Percentiles rank a stretch among this genome's conserved stretches.
phyloP scores from a whole-genome alignment of 1,140 invertebrate genomes.

The Gonatopus flavifemur region DNA sequence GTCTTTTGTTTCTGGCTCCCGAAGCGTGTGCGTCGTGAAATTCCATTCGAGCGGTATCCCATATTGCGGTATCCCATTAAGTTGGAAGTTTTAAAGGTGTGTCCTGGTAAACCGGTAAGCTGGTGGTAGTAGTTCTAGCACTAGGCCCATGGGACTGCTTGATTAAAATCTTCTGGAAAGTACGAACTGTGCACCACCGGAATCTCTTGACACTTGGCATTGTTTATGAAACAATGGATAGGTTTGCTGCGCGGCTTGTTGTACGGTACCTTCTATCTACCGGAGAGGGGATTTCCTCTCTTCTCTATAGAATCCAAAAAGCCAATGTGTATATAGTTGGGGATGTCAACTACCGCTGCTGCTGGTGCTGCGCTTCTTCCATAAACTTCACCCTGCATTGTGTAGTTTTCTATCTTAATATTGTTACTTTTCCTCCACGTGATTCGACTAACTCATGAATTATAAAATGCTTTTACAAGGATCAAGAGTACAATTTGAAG shows the following conservation, averaged over 20 bases:
- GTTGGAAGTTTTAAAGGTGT: constrained; percentile 26
- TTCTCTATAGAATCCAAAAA: too few species aligned
- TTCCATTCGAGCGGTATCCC: constrained; percentile 6
- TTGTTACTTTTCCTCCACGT: too few species aligned
- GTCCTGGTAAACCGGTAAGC: constrained; percentile 24
- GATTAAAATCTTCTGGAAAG: constrained; percentile 35
- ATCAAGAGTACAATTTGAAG: too few species aligned
- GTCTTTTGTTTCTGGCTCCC: background rate
- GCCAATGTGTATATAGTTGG: too few species aligned
- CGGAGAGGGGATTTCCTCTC: too few species aligned
- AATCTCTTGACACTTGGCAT: constrained; percentile 28
- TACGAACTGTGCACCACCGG: constrained; percentile 18
- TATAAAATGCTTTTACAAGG: too few species aligned
- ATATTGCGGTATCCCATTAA: constrained; percentile 31
- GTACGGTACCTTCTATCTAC: too few species aligned
- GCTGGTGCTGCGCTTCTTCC: too few species aligned
- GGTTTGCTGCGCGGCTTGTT: constrained; percentile 27
- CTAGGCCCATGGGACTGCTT: constrained; percentile 33
- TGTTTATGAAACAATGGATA: constrained; percentile 37
- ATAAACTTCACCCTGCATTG: too few species aligned
- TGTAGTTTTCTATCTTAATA: too few species aligned
- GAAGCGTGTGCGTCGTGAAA: constrained; percentile 5
- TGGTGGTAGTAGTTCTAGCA: constrained; percentile 13
- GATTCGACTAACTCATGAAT: too few species aligned
- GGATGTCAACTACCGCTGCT: too few species aligned